Percentiles rank a stretch among this genome's conserved stretches.
These are phyloP conservation scores for Semotilus atromaculatus DNA, from an alignment of 2,797 vertebrate species.

Conservation along the genomic window DNA sequence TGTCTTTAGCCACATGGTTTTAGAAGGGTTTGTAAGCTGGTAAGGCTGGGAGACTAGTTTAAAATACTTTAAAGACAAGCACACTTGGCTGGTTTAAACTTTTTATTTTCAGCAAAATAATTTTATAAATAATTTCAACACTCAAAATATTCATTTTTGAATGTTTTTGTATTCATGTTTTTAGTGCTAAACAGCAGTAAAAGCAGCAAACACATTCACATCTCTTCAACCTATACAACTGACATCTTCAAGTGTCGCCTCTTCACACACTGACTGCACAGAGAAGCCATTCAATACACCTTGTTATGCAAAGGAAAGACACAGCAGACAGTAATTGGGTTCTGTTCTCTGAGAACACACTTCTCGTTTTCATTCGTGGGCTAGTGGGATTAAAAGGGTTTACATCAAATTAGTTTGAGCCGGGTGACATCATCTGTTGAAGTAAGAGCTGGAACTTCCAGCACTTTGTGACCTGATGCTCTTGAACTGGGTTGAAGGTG, in stretches of 20 bases:
- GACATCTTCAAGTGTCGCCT: not conserved
- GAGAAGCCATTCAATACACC: slow-evolving; percentile 32
- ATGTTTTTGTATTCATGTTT: not conserved
- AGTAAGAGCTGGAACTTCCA: slow-evolving; percentile 64
- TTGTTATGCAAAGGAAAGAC: slow-evolving; percentile 19
- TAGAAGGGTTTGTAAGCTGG: not conserved
- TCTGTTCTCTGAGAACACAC: slow-evolving; percentile 34
- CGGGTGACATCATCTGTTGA: slow-evolving; percentile 64
- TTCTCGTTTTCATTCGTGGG: slow-evolving; percentile 21
- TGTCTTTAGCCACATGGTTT: not conserved
- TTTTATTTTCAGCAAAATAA: not conserved
- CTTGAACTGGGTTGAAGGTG: slow-evolving; percentile 54
- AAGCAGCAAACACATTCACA: not conserved
- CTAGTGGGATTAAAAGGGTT: slow-evolving; percentile 39
- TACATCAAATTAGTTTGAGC: slow-evolving; percentile 38
- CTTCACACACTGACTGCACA: not conserved
- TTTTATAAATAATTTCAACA: not conserved
- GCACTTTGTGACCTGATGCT: slow-evolving; percentile 59
- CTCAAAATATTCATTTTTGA: not conserved
- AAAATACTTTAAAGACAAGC: not conserved
- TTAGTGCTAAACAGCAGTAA: not conserved
- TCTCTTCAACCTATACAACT: not conserved
- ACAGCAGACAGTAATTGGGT: slow-evolving; percentile 16
- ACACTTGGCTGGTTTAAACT: not conserved
- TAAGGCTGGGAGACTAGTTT: too few relatives aligned